Evolutionary conservation across 30 jellyfish, hydroid and myxozoan genomes (phyloP), one percentile per base, ranked within the genome.

Genomic region (Aurelia coerulea): DNA sequence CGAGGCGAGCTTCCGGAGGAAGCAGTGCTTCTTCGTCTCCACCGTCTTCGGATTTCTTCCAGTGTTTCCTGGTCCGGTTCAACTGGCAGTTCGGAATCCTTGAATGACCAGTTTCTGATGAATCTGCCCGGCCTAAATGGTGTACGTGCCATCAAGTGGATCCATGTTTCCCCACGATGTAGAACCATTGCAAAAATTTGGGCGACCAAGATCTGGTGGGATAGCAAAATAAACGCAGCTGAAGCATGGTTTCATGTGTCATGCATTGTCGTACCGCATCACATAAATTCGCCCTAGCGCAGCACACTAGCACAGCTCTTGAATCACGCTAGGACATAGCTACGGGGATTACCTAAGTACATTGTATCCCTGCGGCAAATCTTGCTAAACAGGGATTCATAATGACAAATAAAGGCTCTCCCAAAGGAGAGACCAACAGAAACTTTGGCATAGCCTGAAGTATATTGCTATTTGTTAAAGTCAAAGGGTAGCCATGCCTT

Each of bases 51-150:
- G 54, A 93, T 81, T 37, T 78, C 93, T 18, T 88, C 91, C 23
- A 88, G 79, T 4, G 10, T 70, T 42, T 88, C 97, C 34, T 76
- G 98, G 31, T 83, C 90, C 31, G 98, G 98, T 51, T 90, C 96
- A 15, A 90, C 86, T 35, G 98, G 98, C 54, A 93, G 84, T 13
- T 93, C 98, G 15, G 81, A 90, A 76, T 93, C 98, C 1, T 89
- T 62, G 84, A 95, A 93, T 41, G 98, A 82, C 98, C 98, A 93
- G 77, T 93, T 88, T 10, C 97, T 88, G 56, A 89, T 78, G 73
- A 88, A 93, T 50, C 88, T 86, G 33, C 98, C 98, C 14, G 98
- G 98, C 70, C 69, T 76, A 74, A 88, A 93, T 37, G 98, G 98
- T 5, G 96, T 97, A 35, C 98, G 73, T 16, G 98, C 97, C 78